Evolutionary conservation across 92 coral and sea anemone genomes (phyloP).

Genomic region (Desmophyllum pertusum): DNA sequence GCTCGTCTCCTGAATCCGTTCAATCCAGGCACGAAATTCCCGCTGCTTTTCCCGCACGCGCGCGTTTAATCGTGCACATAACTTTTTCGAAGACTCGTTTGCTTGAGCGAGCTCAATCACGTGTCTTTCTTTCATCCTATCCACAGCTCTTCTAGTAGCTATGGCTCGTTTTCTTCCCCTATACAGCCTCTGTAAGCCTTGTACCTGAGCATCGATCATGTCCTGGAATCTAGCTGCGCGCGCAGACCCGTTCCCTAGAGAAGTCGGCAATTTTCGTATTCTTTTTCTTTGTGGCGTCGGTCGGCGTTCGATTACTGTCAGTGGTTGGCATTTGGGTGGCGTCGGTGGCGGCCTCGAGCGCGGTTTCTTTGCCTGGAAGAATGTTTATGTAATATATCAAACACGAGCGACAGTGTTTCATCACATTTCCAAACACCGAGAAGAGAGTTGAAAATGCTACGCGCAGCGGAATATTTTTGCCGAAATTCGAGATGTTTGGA

Average conservation of each 20-base stretch:
- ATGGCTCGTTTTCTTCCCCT: constrained; percentile 15
- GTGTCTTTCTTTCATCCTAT: background rate
- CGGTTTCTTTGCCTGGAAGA: background rate
- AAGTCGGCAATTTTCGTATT: background rate
- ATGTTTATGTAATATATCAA: background rate
- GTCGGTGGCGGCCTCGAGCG: background rate
- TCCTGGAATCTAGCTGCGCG: constrained; percentile 9
- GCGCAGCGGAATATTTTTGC: too few species aligned
- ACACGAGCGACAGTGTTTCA: too few species aligned
- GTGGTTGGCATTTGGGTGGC: background rate
- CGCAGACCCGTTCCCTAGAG: background rate
- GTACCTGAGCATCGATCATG: constrained; percentile 8
- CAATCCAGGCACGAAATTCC: constrained; percentile 14
- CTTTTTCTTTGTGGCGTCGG: background rate
- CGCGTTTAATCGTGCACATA: background rate
- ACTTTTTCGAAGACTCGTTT: background rate
- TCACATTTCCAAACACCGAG: too few species aligned
- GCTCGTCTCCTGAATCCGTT: background rate
- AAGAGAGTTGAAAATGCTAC: too few species aligned
- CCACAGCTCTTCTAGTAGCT: background rate
- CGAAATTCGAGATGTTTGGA: background rate
- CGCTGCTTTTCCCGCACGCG: background rate
- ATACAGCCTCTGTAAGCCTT: background rate
- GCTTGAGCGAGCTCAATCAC: background rate
- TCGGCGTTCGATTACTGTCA: background rate